Evolutionary conservation across 1,140 invertebrate species (phyloP).

Genomic region (Helicoverpa zea): DNA sequence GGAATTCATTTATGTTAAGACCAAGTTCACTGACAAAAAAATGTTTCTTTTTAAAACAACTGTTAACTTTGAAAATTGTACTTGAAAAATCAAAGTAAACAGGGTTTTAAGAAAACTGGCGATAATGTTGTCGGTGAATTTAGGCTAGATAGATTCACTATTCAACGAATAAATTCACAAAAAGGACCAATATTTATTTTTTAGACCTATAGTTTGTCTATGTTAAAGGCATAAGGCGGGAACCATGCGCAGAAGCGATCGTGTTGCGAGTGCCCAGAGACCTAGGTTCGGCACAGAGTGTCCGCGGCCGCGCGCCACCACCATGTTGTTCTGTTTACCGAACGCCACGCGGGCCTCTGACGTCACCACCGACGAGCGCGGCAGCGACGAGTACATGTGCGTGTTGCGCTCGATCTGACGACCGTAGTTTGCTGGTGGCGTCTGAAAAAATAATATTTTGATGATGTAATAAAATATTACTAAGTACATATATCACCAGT

Average conservation of each 20-base stretch:
- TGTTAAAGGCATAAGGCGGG: neutral
- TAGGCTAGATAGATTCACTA: too few relatives aligned
- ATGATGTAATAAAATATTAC: neutral
- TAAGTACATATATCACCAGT: neutral
- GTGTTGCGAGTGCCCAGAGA: conserved; percentile 79
- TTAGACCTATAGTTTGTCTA: neutral
- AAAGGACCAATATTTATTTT: too few relatives aligned
- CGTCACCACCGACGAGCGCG: conserved; percentile 88
- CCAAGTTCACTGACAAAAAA: too few relatives aligned
- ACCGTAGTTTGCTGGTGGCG: conserved; percentile 90
- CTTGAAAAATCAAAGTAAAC: too few relatives aligned
- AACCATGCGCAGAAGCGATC: conserved; percentile 37
- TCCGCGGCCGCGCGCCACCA: conserved; percentile 90
- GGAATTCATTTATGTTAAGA: too few relatives aligned
- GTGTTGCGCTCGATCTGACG: conserved; percentile 89
- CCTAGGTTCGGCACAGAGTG: conserved; percentile 97
- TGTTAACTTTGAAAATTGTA: too few relatives aligned
- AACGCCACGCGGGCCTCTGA: conserved; percentile 79
- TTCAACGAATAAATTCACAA: too few relatives aligned
- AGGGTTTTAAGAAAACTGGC: too few relatives aligned
- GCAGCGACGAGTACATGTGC: conserved; percentile 93
- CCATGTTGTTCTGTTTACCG: conserved; percentile 87
- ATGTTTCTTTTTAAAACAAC: too few relatives aligned
- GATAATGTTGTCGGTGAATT: too few relatives aligned
- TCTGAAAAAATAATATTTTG: conserved; percentile 82